phyloP scores from a whole-genome alignment of 2,888 invertebrate genomes.

The Troides aeacus region DNA sequence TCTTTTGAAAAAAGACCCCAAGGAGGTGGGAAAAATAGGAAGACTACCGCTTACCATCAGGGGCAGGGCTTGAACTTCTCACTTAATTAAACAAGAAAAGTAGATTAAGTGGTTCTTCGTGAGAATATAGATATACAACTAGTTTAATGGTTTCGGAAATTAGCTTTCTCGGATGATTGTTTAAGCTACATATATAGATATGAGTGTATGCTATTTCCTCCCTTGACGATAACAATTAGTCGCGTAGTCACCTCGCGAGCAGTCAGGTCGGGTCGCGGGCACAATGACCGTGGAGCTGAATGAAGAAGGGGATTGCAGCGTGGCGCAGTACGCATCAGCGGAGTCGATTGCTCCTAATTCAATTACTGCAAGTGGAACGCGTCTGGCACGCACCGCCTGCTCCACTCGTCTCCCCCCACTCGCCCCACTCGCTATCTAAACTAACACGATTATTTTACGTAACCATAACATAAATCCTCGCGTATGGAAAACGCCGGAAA shows the following conservation, averaged over 20 bases:
- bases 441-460: conserved; percentile 30
- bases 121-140: too few species aligned
- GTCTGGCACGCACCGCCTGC: conserved; percentile 48
- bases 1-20: too few species aligned
- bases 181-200: too few species aligned
- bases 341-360: conserved; percentile 72
- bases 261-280: conserved; percentile 1
- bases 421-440: conserved; percentile 39
- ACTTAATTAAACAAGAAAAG: too few species aligned
- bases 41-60: too few species aligned
- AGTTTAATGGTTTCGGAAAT: too few species aligned
- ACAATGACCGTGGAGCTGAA: conserved; percentile 36
- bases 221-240: not conserved
- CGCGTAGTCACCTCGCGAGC: not conserved
- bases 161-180: too few species aligned
- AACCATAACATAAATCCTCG: conserved; percentile 26
- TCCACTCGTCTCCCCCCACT: conserved; percentile 44
- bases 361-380: conserved; percentile 74
- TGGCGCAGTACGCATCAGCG: conserved; percentile 44
- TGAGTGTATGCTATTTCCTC: too few species aligned
- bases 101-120: too few species aligned
- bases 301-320: conserved; percentile 41
- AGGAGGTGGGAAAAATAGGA: too few species aligned
- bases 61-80: too few species aligned
- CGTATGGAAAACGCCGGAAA: conserved; percentile 28